Evolutionary conservation across 2,888 invertebrate species (phyloP).

Genomic region (Conomelus anceps): DNA sequence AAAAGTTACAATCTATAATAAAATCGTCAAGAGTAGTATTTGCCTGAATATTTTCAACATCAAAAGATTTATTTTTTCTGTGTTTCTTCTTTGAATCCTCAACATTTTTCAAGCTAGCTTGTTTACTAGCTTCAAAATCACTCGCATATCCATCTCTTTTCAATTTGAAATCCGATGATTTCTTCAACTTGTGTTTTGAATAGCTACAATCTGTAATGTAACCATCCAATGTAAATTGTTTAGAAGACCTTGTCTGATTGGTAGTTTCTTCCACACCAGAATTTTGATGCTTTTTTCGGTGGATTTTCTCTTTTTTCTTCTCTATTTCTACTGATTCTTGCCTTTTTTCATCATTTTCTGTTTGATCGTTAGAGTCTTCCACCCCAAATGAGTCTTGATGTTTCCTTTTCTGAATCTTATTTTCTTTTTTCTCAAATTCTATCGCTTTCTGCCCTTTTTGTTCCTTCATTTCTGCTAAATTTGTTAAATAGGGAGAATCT

Average conservation of each 20-base stretch:
- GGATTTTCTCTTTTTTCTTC: background rate
- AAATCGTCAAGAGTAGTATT: too few relatives aligned
- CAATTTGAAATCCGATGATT: background rate
- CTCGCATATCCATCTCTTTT: background rate
- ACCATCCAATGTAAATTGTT: background rate
- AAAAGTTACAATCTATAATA: too few relatives aligned
- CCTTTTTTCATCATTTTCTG: background rate
- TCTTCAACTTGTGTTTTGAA: background rate
- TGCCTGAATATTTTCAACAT: too few relatives aligned
- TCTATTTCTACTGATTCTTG: background rate
- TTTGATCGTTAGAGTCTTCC: background rate
- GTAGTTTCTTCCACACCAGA: background rate
- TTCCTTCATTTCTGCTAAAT: background rate
- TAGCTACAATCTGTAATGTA: background rate
- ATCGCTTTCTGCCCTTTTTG: background rate
- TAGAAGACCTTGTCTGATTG: background rate
- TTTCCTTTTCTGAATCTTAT: background rate
- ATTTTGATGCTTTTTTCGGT: background rate
- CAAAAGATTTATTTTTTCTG: too few relatives aligned
- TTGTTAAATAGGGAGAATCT: background rate
- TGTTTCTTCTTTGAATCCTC: background rate
- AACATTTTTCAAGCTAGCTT: background rate
- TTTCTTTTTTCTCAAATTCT: background rate
- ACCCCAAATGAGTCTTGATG: background rate
- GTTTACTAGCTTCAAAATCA: background rate